Evolutionary conservation across 2,797 vertebrate species (phyloP).

Genomic region (Molothrus ater): DNA sequence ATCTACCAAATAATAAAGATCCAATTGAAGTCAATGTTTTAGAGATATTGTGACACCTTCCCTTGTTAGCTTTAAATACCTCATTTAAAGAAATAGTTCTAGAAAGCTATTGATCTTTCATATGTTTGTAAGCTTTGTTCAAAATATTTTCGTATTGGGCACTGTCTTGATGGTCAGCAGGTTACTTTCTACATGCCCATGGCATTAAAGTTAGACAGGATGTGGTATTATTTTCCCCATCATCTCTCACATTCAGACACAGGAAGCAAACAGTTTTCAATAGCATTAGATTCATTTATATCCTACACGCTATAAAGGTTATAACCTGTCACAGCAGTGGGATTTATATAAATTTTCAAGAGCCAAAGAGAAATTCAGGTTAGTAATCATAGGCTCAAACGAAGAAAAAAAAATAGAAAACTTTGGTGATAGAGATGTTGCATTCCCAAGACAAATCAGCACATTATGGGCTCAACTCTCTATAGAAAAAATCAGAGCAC

Average conservation of each 20-base stretch:
- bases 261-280: background rate
- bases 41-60: background rate
- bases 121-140: background rate
- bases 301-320: background rate
- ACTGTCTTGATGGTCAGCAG: background rate
- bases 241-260: background rate
- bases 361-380: background rate
- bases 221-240: background rate
- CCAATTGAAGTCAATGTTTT: background rate
- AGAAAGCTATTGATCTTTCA: background rate
- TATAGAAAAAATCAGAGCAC: slow-evolving; percentile 33
- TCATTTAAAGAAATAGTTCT: background rate
- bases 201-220: background rate
- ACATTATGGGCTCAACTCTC: background rate
- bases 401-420: background rate
- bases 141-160: background rate
- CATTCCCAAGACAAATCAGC: slow-evolving; percentile 36
- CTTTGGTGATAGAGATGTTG: background rate
- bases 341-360: slow-evolving; percentile 36
- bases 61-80: background rate
- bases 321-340: slow-evolving; percentile 4
- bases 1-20: background rate
- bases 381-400: background rate
- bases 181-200: background rate
- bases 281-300: slow-evolving; percentile 23